Base-by-base conservation (phyloP, 2,888 invertebrate genomes). In the Adelognathus sp. region DNA sequence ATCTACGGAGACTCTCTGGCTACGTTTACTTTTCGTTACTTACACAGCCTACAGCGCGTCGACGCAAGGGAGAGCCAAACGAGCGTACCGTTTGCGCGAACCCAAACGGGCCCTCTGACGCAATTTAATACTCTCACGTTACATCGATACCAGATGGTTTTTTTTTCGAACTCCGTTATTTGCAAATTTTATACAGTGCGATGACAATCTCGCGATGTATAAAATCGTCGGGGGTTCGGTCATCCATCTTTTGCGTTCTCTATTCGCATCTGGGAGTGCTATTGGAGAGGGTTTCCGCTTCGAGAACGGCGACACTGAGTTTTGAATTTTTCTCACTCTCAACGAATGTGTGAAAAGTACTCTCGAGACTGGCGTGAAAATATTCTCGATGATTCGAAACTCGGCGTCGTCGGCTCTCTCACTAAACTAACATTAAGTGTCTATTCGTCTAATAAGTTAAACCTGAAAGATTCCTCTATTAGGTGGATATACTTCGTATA, bases 141-240 rank as follows among this genome's bases (percentile, higher is more conserved):
- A 77, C 84, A 83, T 86, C 74, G 79, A 82, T 83, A 79, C 80
- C 73, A 79, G 79, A 79, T 78, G 78, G 21, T 80, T 61, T 73
- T 46, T 14, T 18, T 41, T 56, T 64, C 4, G 33, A 77, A 77
- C 76, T 66, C 54, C 72, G 71, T 46, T 41, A n/a, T 74, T 84
- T 66, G 73, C 83, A 84, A n/a, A 88, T 86, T 84, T 82, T 86
- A 85, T 85, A 84, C 81, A 85, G 83, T 81, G 66, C 76, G 67
- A 76, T 33, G 54, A 76, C 69, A 70, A 56, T 71, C n/a, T n/a
- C 71, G 50, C 41, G 52, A 64, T 61, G 14, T 24, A 71, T 24
- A 56, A 41, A 67, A 79, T 79, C 58, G 66, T 21, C 31, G 50
- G 56, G 66, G 50, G 71, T 61, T 67, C 67, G 27, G 50, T 61